Evolutionary conservation across 2,888 invertebrate species (phyloP), one percentile per base, ranked within the genome.

Genomic region (Polylopha cassiicola): DNA sequence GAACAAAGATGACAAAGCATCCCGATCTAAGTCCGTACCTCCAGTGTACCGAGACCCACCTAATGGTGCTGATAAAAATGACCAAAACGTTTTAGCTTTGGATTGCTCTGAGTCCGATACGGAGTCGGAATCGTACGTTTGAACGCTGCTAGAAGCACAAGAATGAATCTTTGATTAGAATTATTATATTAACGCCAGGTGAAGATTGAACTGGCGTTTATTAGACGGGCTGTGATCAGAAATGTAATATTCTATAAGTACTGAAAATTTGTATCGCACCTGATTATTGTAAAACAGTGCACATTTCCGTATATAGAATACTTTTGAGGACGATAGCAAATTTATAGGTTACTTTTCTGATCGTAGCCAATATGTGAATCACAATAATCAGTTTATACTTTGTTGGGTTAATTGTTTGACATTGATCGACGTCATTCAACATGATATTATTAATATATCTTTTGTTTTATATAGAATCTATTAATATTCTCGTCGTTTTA

Each of bases 1-100:
- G 52, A 88, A 84, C 51, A 86, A 87, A 39, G 88, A 89, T 13
- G 88, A 89, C 30, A 86, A 88, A 45, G 65, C 67, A 24, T 68
- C 73, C 1, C 71, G 85, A 14, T 85, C 85, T 2, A 84, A 82
- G 50, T 84, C 86, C 10, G 84, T 84, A 15, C 84, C 86, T 4
- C 77, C 85, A 1, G 51, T 80, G n/a, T 84, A 82, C 56, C 60
- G 79, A 29, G 80, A 81, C 39, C 78, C 76, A n/a, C 71, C 76
- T 9, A 75, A 73, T 46, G 70, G 73, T 37, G 50, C 59, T 13
- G 77, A 81, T 39, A 72, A 72, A 46, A 69, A 66, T 21, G 65
- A 66, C 31, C 70, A 77, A 52, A 78, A 75, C 44, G 67, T 73
- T 33, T 54, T 85, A 55, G 79, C 79, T 47, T 64, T 86, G 46